Percentiles rank a stretch among this genome's conserved stretches.
Conservation (phyloP, 1,140 invertebrate genomes). For the Dinoponera quadriceps region DNA sequence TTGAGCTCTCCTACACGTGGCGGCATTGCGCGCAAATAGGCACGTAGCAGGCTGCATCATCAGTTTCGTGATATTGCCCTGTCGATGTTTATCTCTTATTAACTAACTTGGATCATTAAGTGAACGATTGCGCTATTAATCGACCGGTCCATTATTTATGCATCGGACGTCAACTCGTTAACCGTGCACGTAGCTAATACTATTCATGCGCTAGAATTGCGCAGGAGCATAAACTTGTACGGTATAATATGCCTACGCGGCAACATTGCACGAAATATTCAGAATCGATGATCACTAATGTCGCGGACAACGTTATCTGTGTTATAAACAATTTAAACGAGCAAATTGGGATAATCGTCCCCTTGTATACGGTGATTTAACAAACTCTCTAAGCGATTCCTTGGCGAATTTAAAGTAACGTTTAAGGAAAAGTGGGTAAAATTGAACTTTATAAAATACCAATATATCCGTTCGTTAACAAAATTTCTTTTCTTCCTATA, state of each 20-base stretch:
- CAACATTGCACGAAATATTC: conserved; percentile 25
- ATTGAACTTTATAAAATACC: background rate
- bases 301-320: conserved; percentile 18
- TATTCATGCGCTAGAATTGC: conserved; percentile 33
- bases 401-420: background rate
- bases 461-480: background rate
- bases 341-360: background rate
- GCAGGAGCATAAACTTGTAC: background rate
- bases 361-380: background rate
- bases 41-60: conserved; percentile 43
- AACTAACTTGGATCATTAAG: conserved; percentile 70
- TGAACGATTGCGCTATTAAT: conserved; percentile 66
- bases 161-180: conserved; percentile 63
- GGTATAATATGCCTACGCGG: background rate
- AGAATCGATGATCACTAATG: conserved; percentile 12
- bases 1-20: background rate
- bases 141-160: conserved; percentile 65
- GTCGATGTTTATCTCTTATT: conserved; percentile 72
- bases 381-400: background rate
- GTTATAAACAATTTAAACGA: conserved; percentile 18
- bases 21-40: background rate
- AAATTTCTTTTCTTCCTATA: background rate
- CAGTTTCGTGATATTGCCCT: conserved; percentile 51
- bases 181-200: conserved; percentile 44
- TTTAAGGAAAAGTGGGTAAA: background rate